Evolutionary conservation across 2,113 vertebrate genomes (phyloP), one percentile per base, ranked within the genome.

Genomic region (Podilymbus podiceps): DNA sequence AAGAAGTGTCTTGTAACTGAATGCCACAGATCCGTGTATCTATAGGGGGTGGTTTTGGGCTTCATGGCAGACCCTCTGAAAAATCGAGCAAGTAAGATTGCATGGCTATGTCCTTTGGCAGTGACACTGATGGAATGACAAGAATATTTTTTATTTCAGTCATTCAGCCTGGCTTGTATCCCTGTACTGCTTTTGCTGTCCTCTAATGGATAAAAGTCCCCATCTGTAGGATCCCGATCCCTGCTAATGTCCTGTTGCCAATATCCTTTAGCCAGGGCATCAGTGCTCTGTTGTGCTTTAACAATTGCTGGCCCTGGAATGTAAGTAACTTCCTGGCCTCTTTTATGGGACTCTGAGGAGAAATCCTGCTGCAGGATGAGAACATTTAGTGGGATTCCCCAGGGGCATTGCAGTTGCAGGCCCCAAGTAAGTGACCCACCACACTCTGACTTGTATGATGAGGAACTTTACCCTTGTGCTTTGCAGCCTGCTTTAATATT

Each of bases 301-400:
- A 63, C 25, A 20, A 18, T 40, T n/a, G 60, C 86, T 79, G 50
- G 33, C 63, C 10, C 31, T 91, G 81, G 93, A 92, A 85, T 86
- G 58, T 49, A 64, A 86, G 75, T 89, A 89, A 90, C 85, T 94
- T 94, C 63, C 82, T 3, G 17, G 35, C 0, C 14, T 59, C 67
- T 93, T 97, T 96, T 85, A 95, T 4, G 85, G 62, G 46, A 47
- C 88, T 56, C 78, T 35, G 85, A 81, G 76, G 79, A 96, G 73
- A 91, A 86, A 58, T 42, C 25, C 79, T 92, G 88, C 87, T 68
- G 50, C 47, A 56, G 87, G 44, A 80, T n/a, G 85, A 76, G 88
- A 88, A 88, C 49, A 90, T 64, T 79, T 68, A 86, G 72, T 8
- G 2, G 42, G 62, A 90, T 85, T 95, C 79, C 83, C 85, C 4